Percentiles rank a stretch among this genome's conserved stretches.
Conservation (phyloP, 2,888 invertebrate species). For the Xiphydria camelus region DNA sequence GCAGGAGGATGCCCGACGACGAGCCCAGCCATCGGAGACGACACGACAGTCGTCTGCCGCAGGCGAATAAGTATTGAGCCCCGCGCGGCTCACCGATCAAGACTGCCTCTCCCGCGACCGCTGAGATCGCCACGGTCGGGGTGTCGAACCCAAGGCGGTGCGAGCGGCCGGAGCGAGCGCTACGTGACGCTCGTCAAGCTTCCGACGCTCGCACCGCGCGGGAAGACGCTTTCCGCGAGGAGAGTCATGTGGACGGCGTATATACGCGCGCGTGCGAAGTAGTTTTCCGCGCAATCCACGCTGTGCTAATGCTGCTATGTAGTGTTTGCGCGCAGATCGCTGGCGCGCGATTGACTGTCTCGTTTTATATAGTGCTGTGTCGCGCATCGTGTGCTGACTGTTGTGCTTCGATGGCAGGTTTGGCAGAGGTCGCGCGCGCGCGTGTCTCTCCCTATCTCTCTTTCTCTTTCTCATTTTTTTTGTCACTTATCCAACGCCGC, state of each 20-base stretch:
- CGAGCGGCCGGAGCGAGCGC: neutral
- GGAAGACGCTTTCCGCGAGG: conserved; percentile 1
- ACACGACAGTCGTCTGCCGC: conserved; percentile 42
- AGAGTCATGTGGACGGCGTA: neutral
- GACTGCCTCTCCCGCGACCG: conserved; percentile 46
- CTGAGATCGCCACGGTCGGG: neutral
- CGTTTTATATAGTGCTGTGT: conserved; percentile 3
- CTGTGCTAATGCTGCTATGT: conserved; percentile 9
- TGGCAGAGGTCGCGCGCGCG: conserved; percentile 31
- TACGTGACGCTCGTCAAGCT: neutral
- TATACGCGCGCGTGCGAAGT: neutral
- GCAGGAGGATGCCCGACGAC: conserved; percentile 44
- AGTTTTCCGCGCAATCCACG: conserved; percentile 1
- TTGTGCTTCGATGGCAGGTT: conserved; percentile 18
- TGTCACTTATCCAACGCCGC: too few relatives aligned
- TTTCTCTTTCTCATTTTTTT: too few relatives aligned
- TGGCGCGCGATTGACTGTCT: conserved; percentile 5
- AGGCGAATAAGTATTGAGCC: conserved; percentile 52
- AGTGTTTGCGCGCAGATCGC: conserved; percentile 4
- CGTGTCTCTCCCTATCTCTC: conserved; percentile 11
- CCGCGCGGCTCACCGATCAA: conserved; percentile 51
- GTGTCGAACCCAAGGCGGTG: too few relatives aligned
- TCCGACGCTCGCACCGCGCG: neutral
- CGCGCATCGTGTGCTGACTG: conserved; percentile 11
- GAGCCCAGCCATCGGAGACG: conserved; percentile 42